phyloP scores from a whole-genome alignment of 2,888 invertebrate species.

The Catocala fraxini region DNA sequence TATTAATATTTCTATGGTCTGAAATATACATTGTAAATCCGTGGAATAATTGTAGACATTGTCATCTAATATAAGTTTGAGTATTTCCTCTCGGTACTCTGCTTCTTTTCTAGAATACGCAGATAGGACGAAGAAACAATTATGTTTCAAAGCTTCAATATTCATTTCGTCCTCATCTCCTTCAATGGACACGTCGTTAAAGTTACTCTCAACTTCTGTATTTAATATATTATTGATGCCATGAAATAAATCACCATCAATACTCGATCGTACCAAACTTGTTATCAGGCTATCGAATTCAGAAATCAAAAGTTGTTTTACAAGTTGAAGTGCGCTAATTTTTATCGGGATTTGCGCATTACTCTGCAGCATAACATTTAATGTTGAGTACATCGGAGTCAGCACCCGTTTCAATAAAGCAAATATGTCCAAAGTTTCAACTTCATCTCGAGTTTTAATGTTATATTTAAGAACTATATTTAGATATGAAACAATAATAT shows the following conservation, averaged over 20 bases:
- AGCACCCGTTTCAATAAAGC: slow-evolving; percentile 54
- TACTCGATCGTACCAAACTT: slow-evolving; percentile 56
- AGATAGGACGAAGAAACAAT: slow-evolving; percentile 69
- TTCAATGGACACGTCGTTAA: slow-evolving; percentile 61
- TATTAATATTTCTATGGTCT: slow-evolving; percentile 68
- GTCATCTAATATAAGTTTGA: slow-evolving; percentile 71
- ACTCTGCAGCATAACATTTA: slow-evolving; percentile 59
- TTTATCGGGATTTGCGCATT: slow-evolving; percentile 59
- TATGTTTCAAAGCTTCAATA: slow-evolving; percentile 65
- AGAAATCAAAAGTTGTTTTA: slow-evolving; percentile 60
- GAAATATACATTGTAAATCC: slow-evolving; percentile 68
- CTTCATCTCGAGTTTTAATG: slow-evolving; percentile 48
- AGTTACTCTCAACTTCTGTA: slow-evolving; percentile 57
- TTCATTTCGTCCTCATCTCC: slow-evolving; percentile 70
- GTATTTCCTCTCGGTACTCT: slow-evolving; percentile 69
- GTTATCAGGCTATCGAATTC: slow-evolving; percentile 62
- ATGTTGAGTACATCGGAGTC: slow-evolving; percentile 52
- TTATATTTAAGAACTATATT: slow-evolving; percentile 63
- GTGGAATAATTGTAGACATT: slow-evolving; percentile 69
- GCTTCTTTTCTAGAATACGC: slow-evolving; percentile 70
- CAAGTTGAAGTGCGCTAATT: slow-evolving; percentile 56
- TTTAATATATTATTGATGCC: slow-evolving; percentile 68
- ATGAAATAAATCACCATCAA: slow-evolving; percentile 69
- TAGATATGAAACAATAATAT: slow-evolving; percentile 59
- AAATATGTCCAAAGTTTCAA: slow-evolving; percentile 54